A percentile compares a stretch with the other conserved stretches of the same genome.
These are phyloP conservation scores for Benthochromis sp. DNA, from an alignment of 2,113 vertebrate species.

Conservation along the genomic window DNA sequence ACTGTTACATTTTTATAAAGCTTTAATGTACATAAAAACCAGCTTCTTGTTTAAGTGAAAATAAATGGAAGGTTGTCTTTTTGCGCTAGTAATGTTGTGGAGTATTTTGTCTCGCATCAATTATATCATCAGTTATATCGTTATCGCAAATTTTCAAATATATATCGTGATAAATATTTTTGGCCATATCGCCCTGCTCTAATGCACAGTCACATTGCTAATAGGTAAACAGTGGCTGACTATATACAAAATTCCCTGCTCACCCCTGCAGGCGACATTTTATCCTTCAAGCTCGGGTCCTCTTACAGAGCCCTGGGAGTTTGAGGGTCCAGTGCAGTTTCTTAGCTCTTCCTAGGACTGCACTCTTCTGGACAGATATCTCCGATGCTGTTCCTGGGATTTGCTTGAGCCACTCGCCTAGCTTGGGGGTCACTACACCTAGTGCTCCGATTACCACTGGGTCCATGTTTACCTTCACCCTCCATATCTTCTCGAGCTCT, in stretches of 20 bases:
- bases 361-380: not conserved
- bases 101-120: too few relatives aligned
- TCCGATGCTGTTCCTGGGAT: not conserved
- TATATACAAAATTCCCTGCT: not conserved
- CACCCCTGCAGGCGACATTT: accelerated
- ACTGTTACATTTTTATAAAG: too few relatives aligned
- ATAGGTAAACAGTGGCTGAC: not conserved
- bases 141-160: too few relatives aligned
- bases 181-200: too few relatives aligned
- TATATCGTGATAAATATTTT: too few relatives aligned
- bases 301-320: not conserved
- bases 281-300: accelerated
- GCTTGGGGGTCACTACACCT: not conserved
- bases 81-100: too few relatives aligned
- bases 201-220: not conserved
- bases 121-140: too few relatives aligned
- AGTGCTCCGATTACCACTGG: not conserved
- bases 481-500: not conserved
- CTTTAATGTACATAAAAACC: too few relatives aligned
- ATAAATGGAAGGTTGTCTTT: too few relatives aligned
- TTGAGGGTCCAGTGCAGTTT: not conserved
- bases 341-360: not conserved
- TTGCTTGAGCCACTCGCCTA: not conserved
- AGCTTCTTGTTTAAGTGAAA: too few relatives aligned
- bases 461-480: not conserved